Evolutionary conservation across 2,797 vertebrate species (phyloP), one percentile per base, ranked within the genome.

Genomic region (Lagodon rhomboides): DNA sequence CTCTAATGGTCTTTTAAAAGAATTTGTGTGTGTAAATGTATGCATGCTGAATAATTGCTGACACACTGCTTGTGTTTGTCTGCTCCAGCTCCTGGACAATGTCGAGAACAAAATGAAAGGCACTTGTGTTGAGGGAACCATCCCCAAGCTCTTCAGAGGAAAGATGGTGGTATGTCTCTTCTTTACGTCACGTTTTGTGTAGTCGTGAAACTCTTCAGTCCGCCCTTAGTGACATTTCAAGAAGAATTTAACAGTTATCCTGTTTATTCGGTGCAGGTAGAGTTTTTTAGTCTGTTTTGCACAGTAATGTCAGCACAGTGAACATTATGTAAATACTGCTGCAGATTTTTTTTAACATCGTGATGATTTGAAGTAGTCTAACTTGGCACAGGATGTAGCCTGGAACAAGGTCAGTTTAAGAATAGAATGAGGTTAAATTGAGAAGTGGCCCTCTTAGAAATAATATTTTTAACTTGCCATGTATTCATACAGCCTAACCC

Each of bases 21-120:
- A 2, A 25, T 23, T 25, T 83, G 38, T 25, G 12, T 64, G 4
- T 58, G 20, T 51, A 8, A 25, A 27, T 59, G 12, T 27, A 11
- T 75, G 23, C 27, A 30, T 20, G 12, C 47, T 51, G 68, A 41
- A 47, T 65, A 17, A 22, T 62, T 46, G 44, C 64, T 82, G 55
- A 84, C 47, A 8, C 41, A 47, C 7, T 81, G 12, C 68, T 0
- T 46, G 10, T 75, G 0, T 56, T 87, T 88, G 54, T 88, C 43
- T 83, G 38, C 38, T 96, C 54, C 94, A 99, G 98, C 96, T 99
- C 73, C 96, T 99, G 58, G 98, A 99, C 95, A 99, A 99, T 0
- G 98, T 99, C 85, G 98, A 99, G 94, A 99, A 99, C 87, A 99
- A 99, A 95, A 99, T 99, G 98, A 99, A 99, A 96, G 98, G 98